A percentile compares a stretch with the other conserved stretches of the same genome.
These are phyloP conservation scores for Neodiprion fabricii DNA, from an alignment of 1,140 invertebrate species.

Conservation along the genomic window DNA sequence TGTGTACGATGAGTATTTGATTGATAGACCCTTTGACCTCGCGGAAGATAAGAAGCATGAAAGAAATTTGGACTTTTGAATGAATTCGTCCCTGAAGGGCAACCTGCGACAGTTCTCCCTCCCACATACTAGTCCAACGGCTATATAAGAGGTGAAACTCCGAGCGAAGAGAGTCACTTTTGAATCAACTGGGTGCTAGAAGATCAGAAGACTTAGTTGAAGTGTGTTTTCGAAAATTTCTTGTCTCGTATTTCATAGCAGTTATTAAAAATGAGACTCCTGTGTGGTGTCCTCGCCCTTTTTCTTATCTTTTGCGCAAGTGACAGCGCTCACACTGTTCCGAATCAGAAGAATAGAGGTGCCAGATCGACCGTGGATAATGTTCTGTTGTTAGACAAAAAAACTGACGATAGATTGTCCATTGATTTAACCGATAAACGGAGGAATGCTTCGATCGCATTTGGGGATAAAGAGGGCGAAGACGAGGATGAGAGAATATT, in stretches of 20 bases:
- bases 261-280: not conserved
- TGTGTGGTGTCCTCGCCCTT: not conserved
- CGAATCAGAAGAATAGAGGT: not conserved
- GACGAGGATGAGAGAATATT: conserved; percentile 9
- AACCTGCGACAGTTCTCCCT: not conserved
- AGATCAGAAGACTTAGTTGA: no score
- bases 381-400: not conserved
- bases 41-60: not conserved
- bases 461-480: conserved; percentile 15
- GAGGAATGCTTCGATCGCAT: not conserved
- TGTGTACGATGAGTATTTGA: no score
- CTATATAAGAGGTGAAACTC: not conserved
- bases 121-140: not conserved
- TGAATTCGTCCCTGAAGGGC: conserved; percentile 1
- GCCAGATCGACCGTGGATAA: not conserved
- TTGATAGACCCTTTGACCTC: not conserved
- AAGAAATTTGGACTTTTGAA: not conserved
- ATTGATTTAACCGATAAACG: not conserved
- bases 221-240: no score
- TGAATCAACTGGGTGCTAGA: not conserved
- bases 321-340: not conserved
- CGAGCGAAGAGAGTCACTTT: not conserved
- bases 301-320: not conserved
- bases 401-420: not conserved
- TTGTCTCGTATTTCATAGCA: no score